Conservation (phyloP, 2,888 invertebrate genomes). For the Therioaphis trifolii region DNA sequence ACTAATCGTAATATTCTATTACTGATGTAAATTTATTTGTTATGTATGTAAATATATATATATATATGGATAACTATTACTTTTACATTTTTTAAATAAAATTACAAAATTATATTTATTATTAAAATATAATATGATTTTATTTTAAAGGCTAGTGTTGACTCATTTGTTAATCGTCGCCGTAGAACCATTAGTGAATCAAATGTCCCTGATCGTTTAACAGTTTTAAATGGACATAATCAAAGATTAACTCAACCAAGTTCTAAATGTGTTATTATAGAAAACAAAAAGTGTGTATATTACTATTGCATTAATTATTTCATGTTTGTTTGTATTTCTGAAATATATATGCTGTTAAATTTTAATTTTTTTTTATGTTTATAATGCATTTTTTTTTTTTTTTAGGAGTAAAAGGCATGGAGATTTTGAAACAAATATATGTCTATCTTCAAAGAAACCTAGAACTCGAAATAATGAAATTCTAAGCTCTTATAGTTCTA, state of each 20-base stretch:
- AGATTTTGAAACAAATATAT: constrained; percentile 29
- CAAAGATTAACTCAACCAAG: constrained; percentile 45
- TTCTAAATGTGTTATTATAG: constrained; percentile 19
- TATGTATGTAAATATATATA: too few species aligned
- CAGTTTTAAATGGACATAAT: constrained; percentile 38
- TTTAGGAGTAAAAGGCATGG: constrained; percentile 35
- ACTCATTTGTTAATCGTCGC: constrained; percentile 48
- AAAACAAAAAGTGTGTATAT: constrained; percentile 40
- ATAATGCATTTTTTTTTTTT: constrained; percentile 4
- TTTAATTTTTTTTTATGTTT: not conserved
- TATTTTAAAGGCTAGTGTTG: constrained; percentile 36
- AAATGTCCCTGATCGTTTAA: constrained; percentile 14
- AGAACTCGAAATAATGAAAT: constrained; percentile 54
- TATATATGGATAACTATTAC: too few species aligned
- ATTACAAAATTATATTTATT: not conserved
- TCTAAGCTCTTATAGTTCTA: constrained; percentile 52
- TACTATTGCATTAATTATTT: not conserved
- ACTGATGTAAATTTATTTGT: too few species aligned
- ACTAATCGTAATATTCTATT: too few species aligned
- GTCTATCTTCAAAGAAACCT: constrained; percentile 16
- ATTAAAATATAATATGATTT: not conserved
- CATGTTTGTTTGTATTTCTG: not conserved
- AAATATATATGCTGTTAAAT: not conserved
- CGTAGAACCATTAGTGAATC: constrained; percentile 47
- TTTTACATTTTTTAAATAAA: not conserved